Evolutionary conservation across 2,113 vertebrate genomes (phyloP).

Genomic region (Syrmaticus mikado): DNA sequence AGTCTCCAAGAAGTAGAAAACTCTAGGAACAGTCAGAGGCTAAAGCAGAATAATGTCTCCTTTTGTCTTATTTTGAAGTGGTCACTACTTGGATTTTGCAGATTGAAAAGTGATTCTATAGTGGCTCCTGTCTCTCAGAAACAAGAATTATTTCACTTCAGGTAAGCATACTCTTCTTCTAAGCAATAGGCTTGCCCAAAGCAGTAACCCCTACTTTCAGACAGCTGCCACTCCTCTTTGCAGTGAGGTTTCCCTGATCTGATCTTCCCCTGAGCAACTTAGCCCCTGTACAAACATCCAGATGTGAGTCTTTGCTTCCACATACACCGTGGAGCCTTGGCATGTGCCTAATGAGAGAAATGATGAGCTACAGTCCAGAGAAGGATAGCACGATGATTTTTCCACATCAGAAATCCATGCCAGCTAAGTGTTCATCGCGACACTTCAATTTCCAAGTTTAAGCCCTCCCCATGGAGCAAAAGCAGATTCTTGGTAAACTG

Average conservation of each 20-base stretch:
- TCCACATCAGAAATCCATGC: conserved; percentile 22
- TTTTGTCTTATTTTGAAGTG: conserved; percentile 1
- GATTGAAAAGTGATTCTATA: not conserved
- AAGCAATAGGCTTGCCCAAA: not conserved
- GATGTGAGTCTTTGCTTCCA: not conserved
- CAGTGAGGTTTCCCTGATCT: not conserved
- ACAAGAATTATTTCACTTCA: not conserved
- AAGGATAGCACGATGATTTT: conserved; percentile 16
- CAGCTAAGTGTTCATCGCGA: not conserved
- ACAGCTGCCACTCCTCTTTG: not conserved
- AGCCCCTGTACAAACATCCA: not conserved
- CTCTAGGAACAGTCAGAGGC: not conserved
- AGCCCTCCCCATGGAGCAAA: conserved; percentile 47
- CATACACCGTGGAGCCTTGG: not conserved
- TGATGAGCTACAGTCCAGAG: not conserved
- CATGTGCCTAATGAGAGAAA: conserved; percentile 7
- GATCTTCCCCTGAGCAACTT: not conserved
- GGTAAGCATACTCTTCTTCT: not conserved
- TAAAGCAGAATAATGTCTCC: not conserved
- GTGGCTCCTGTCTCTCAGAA: not conserved
- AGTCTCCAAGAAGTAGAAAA: not conserved
- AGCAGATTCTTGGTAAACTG: conserved; percentile 57
- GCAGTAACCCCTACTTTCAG: not conserved
- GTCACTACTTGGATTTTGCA: not conserved
- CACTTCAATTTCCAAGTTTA: conserved; percentile 63